A percentile compares a stretch with the other conserved stretches of the same genome.
phyloP scores from a whole-genome alignment of 2,113 vertebrate species.

The Poeciliopsis retropinna region DNA sequence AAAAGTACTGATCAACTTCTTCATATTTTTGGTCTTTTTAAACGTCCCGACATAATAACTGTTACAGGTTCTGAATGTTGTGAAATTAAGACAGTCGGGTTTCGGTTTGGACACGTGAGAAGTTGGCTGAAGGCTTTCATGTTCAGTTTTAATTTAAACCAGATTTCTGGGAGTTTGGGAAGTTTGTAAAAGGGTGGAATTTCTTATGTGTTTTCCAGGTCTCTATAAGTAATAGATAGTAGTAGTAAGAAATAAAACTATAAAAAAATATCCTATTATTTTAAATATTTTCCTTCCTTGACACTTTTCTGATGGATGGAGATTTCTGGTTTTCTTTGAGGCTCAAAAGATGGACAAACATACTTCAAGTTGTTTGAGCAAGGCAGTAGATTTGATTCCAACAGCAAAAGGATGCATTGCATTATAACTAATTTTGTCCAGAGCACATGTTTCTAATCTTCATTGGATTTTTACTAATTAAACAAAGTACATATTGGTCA shows the following conservation, averaged over 20 bases:
- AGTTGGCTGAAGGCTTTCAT: slow-evolving; percentile 55
- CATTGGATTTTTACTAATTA: too few species aligned
- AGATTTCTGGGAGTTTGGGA: not conserved
- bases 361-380: too few species aligned
- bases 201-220: not conserved
- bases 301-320: too few species aligned
- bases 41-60: slow-evolving; percentile 21
- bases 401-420: too few species aligned
- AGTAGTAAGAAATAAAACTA: not conserved
- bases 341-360: too few species aligned
- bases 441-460: too few species aligned
- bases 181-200: not conserved
- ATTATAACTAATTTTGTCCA: too few species aligned
- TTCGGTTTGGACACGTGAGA: slow-evolving; percentile 14
- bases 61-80: slow-evolving; percentile 60
- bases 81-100: slow-evolving; percentile 12
- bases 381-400: not conserved
- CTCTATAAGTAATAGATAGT: not conserved
- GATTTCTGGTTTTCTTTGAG: not conserved
- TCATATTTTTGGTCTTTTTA: slow-evolving; percentile 41
- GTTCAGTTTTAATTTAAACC: slow-evolving; percentile 6
- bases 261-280: not conserved
- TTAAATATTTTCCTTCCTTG: not conserved
- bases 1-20: slow-evolving; percentile 70
- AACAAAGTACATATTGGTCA: not conserved